These are phyloP conservation scores for Cossypha niveicapilla DNA, from an alignment of 2,797 vertebrate species.

Conservation along the genomic window DNA sequence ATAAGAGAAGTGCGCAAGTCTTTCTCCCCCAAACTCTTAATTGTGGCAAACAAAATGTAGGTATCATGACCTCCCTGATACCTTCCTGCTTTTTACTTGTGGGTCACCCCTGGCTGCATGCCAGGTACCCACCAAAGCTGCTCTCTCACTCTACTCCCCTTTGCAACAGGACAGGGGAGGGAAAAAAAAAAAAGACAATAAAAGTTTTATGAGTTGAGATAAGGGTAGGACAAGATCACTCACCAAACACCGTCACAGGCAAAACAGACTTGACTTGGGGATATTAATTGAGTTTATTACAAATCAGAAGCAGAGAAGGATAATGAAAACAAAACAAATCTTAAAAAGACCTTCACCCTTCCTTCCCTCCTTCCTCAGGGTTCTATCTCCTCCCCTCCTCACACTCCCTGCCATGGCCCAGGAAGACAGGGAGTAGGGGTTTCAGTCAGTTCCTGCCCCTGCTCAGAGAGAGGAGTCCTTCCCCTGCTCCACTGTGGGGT, in stretches of 20 bases:
- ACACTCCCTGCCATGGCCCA: too few relatives aligned
- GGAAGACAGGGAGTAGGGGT: neutral
- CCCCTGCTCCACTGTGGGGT: neutral
- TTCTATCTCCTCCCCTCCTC: neutral
- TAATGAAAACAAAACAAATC: neutral
- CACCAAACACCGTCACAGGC: neutral
- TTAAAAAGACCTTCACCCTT: neutral
- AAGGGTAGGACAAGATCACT: neutral
- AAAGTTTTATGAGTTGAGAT: neutral
- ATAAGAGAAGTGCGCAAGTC: neutral
- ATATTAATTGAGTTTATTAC: neutral
- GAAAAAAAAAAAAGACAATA: neutral
- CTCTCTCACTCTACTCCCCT: neutral
- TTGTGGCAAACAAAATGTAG: neutral
- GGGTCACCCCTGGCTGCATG: neutral
- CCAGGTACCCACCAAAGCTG: neutral
- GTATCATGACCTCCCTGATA: rapidly evolving
- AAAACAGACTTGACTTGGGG: neutral
- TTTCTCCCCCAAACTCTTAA: neutral
- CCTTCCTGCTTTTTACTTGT: neutral
- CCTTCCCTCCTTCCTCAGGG: neutral
- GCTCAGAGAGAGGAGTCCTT: neutral
- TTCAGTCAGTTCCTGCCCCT: neutral
- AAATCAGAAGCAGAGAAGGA: neutral
- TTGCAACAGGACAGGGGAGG: neutral